These are phyloP conservation scores for Emydoidea blandingii DNA, from an alignment of 2,797 vertebrate species.

Conservation along the genomic window DNA sequence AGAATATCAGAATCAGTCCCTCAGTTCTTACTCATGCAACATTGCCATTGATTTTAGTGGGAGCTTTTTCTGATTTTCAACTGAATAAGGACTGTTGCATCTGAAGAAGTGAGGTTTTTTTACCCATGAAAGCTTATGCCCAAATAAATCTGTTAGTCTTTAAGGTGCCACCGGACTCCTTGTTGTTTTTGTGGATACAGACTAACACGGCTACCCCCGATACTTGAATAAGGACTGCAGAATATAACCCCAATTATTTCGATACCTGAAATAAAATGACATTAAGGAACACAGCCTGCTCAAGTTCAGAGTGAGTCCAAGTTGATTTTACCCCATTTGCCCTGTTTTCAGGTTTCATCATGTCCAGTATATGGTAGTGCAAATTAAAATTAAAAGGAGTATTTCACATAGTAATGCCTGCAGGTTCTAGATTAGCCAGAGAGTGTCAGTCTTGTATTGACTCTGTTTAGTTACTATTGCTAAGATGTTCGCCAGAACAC, in stretches of 20 bases:
- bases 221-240: neutral
- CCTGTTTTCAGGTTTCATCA: neutral
- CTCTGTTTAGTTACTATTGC: neutral
- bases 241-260: neutral
- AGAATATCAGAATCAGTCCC: neutral
- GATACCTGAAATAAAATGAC: neutral
- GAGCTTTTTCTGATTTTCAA: neutral
- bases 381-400: neutral
- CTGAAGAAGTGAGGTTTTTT: too few relatives aligned
- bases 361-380: neutral
- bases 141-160: too few relatives aligned
- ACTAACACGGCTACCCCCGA: too few relatives aligned
- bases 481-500: neutral
- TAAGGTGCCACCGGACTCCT: too few relatives aligned
- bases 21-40: neutral
- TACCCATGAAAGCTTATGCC: too few relatives aligned
- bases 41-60: neutral
- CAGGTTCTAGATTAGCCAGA: slow-evolving; percentile 34
- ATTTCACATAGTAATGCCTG: neutral
- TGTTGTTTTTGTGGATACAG: too few relatives aligned
- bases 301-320: neutral
- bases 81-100: neutral
- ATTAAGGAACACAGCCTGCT: neutral
- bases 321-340: neutral
- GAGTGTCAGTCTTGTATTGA: slow-evolving; percentile 70